A percentile compares a stretch with the other conserved stretches of the same genome.
These are phyloP conservation scores for Vicugna pacos DNA, from an alignment of 2,113 vertebrate genomes.

Conservation along the genomic window DNA sequence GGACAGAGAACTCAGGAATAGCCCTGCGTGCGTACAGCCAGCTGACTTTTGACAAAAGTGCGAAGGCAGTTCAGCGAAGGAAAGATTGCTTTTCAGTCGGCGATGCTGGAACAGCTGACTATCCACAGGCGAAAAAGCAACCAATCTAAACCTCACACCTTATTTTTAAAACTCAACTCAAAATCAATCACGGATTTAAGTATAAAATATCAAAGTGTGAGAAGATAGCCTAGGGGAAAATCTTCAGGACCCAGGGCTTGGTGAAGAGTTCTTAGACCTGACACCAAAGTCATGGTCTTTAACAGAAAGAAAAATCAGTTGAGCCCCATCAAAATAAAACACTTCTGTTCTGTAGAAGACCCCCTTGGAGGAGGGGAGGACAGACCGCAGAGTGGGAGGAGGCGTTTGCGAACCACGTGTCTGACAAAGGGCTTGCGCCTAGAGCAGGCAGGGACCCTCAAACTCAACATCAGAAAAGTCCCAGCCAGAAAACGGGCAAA, in stretches of 20 bases:
- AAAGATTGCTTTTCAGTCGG: not conserved
- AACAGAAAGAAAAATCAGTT: not conserved
- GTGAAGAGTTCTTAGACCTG: not conserved
- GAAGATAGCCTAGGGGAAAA: not conserved
- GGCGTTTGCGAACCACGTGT: not conserved
- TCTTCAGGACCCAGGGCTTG: not conserved
- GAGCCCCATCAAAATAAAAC: not conserved
- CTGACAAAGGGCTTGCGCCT: not conserved
- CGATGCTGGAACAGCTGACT: accelerated
- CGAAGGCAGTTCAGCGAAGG: no score
- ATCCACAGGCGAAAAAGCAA: not conserved
- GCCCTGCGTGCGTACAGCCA: accelerated
- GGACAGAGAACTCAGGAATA: accelerated
- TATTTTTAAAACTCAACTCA: not conserved
- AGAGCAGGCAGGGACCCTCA: not conserved
- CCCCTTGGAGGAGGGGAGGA: no score
- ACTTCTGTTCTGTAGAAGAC: not conserved
- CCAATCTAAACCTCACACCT: not conserved
- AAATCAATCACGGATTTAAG: not conserved
- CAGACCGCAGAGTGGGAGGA: not conserved
- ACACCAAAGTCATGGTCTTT: not conserved
- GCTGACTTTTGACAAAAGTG: not conserved
- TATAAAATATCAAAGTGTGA: not conserved
- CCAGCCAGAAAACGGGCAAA: not conserved
- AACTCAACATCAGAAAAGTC: not conserved